Conservation (phyloP, 2,888 invertebrate genomes). For the Patella caerulea region DNA sequence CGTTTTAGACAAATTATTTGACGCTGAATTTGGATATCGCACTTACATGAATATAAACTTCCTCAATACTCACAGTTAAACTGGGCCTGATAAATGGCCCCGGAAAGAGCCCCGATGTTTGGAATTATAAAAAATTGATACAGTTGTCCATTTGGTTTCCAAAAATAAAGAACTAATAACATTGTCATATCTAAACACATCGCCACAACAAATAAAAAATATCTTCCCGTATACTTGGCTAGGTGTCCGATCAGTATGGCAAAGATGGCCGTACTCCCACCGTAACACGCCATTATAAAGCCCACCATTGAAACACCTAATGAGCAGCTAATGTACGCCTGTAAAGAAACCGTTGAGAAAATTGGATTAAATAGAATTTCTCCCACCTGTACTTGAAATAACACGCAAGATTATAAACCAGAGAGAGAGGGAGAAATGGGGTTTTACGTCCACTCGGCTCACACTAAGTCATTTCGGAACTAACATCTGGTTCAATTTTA, state of each 20-base stretch:
- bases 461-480: too few species aligned
- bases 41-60: too few species aligned
- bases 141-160: conserved; percentile 11
- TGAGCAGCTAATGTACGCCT: conserved; percentile 25
- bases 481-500: too few species aligned
- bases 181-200: conserved; percentile 15
- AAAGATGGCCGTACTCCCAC: conserved; percentile 14
- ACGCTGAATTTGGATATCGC: too few species aligned
- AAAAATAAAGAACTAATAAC: conserved; percentile 36
- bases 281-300: conserved; percentile 24
- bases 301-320: conserved; percentile 23
- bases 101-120: conserved; percentile 7
- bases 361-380: too few species aligned
- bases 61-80: conserved; percentile 18
- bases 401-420: too few species aligned
- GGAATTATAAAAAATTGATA: conserved; percentile 18
- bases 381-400: too few species aligned
- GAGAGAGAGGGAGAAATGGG: too few species aligned
- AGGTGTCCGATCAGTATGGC: conserved; percentile 9
- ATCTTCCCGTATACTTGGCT: conserved; percentile 17
- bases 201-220: conserved; percentile 12
- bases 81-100: conserved; percentile 19
- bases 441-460: too few species aligned
- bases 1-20: too few species aligned
- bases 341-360: background rate